Evolutionary conservation across 2,888 invertebrate species (phyloP), one percentile per base, ranked within the genome.

Genomic region (Orthonychiurus folsomi): DNA sequence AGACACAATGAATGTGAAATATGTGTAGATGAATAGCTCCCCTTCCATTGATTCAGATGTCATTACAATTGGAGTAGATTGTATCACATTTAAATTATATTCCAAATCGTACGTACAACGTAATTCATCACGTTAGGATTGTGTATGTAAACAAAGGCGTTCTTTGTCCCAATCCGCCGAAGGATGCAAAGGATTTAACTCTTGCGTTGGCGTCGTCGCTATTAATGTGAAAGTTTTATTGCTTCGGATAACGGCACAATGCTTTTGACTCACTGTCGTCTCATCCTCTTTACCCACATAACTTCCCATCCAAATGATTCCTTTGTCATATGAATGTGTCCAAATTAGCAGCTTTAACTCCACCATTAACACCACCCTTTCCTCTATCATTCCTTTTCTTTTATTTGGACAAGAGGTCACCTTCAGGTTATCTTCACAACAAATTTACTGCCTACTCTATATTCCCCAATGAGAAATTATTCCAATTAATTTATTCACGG

Each of bases 401-500:
- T 37, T 15, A 5, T 37, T 37, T 5, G 5, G 37, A 37, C 37
- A n/a, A n/a, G n/a, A n/a, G n/a, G n/a, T n/a, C n/a, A n/a, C n/a
- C n/a, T n/a, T n/a, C n/a, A n/a, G n/a, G n/a, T n/a, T n/a, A n/a
- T n/a, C n/a, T n/a, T n/a, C n/a, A n/a, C n/a, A n/a, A n/a, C n/a
- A n/a, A n/a, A n/a, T n/a, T 37, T 37, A 9, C 9, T 37, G 37
- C 37, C 15, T 9, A 37, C 5, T 9, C 37, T 37, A n/a, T n/a
- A 37, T 37, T 37, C 37, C 37, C 37, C 37, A 15, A 15, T 9
- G 37, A 9, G 37, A 37, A 9, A 37, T 37, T 15, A 37, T 37
- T 37, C 37, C 37, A 37, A 37, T 37, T 37, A 37, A 37, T 37
- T 37, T 37, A 37, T 37, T 37, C 37, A 37, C 37, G 37, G 37